Percentiles rank a stretch among this genome's conserved stretches.
Evolutionary conservation across 1,140 invertebrate genomes (phyloP).

Genomic region (Brachionus rotundiformis): DNA sequence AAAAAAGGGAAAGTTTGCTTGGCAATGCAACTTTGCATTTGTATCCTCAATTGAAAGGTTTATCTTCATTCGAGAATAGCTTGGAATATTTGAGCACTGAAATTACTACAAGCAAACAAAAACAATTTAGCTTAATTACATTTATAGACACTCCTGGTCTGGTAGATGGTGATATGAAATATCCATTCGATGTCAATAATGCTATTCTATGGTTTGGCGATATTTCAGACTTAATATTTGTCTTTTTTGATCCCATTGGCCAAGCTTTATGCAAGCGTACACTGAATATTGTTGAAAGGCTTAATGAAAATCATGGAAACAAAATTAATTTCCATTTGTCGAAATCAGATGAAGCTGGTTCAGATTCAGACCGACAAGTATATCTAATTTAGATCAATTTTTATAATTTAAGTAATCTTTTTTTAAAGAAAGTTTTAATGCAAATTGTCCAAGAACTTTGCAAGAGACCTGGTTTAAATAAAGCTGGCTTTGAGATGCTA

Average conservation of each 20-base stretch:
- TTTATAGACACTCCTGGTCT: slow-evolving; percentile 71
- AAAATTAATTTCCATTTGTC: slow-evolving; percentile 69
- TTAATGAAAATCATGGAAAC: slow-evolving; percentile 68
- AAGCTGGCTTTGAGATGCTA: slow-evolving; percentile 70
- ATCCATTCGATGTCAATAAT: slow-evolving; percentile 71
- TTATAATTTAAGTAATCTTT: slow-evolving; percentile 55
- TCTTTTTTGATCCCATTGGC: slow-evolving; percentile 72
- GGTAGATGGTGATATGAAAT: slow-evolving; percentile 72
- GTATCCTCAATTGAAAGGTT: slow-evolving; percentile 62
- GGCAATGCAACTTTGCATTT: slow-evolving; percentile 70
- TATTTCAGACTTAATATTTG: slow-evolving; percentile 69
- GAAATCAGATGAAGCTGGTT: slow-evolving; percentile 71
- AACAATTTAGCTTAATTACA: slow-evolving; percentile 69
- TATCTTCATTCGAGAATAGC: slow-evolving; percentile 32
- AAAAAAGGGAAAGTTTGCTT: slow-evolving; percentile 68
- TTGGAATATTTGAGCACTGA: slow-evolving; percentile 69
- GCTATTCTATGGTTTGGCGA: slow-evolving; percentile 69
- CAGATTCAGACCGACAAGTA: slow-evolving; percentile 67
- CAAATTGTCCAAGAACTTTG: slow-evolving; percentile 72
- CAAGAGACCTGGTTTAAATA: slow-evolving; percentile 69
- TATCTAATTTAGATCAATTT: neutral
- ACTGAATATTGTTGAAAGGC: slow-evolving; percentile 68
- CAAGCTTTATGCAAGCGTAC: slow-evolving; percentile 70
- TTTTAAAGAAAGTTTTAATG: slow-evolving; percentile 69
- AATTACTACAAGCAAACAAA: slow-evolving; percentile 69